phyloP scores from a whole-genome alignment of 2,888 invertebrate species.

The Drosophila rellima region DNA sequence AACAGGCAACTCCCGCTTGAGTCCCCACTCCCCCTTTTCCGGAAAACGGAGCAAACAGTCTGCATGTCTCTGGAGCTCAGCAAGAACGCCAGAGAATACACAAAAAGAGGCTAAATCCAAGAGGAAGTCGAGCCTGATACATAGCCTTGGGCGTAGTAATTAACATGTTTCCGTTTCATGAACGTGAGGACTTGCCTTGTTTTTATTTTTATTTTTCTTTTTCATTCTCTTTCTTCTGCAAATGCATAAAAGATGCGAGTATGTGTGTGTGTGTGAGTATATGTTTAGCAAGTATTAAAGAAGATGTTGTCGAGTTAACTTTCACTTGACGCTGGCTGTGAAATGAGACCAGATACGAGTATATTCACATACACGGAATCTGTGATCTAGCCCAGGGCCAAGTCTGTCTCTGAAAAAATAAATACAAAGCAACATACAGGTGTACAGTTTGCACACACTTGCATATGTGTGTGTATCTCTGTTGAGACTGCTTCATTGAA shows the following conservation, averaged over 20 bases:
- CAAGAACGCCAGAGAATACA: constrained; percentile 29
- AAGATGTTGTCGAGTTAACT: constrained; percentile 56
- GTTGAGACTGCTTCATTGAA: constrained; percentile 46
- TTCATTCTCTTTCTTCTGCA: constrained; percentile 19
- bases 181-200: constrained; percentile 36
- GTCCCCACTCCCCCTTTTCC: background rate
- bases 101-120: constrained; percentile 47
- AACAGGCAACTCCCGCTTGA: constrained; percentile 3
- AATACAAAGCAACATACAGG: constrained; percentile 10
- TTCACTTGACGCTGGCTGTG: constrained; percentile 61
- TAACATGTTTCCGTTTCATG: constrained; percentile 83
- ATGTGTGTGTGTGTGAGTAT: constrained; percentile 19
- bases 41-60: constrained; percentile 27
- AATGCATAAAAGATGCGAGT: constrained; percentile 54
- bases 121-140: constrained; percentile 65
- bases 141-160: constrained; percentile 84
- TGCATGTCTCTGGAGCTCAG: constrained; percentile 39
- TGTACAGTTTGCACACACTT: constrained; percentile 11
- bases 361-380: constrained; percentile 57
- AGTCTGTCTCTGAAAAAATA: constrained; percentile 25
- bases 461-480: constrained; percentile 11
- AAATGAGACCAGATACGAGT: constrained; percentile 64
- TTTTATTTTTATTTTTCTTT: background rate
- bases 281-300: constrained; percentile 54
- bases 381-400: constrained; percentile 43